Conservation (phyloP, 2,113 vertebrate genomes). For the Grus americana region DNA sequence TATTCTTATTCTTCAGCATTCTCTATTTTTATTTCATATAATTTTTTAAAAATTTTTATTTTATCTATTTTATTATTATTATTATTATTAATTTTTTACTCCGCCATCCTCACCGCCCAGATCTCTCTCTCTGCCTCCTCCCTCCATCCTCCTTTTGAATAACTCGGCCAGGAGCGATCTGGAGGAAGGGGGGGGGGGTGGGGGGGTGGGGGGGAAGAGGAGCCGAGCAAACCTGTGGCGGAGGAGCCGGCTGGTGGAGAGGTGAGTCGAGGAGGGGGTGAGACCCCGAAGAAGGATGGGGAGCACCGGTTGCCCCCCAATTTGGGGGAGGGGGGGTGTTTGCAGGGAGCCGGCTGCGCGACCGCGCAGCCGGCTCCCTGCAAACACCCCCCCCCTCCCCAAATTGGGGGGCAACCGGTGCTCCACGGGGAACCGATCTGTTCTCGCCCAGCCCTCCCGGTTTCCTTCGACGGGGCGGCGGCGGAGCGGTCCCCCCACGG, state of each 20-base stretch:
- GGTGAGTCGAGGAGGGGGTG: neutral
- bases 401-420: neutral
- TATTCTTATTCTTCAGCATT: neutral
- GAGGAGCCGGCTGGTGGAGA: conserved; percentile 27
- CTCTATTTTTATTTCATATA: neutral
- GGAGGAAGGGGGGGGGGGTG: neutral
- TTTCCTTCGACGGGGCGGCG: neutral
- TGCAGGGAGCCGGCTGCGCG: too few relatives aligned
- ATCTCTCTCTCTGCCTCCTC: neutral
- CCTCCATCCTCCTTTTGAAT: neutral
- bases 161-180: neutral
- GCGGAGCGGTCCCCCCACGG: neutral
- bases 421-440: neutral
- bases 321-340: neutral
- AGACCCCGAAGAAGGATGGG: neutral
- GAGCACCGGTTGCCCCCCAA: neutral
- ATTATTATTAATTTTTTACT: neutral
- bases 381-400: neutral
- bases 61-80: neutral
- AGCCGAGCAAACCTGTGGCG: conserved; percentile 30
- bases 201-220: neutral
- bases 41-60: neutral
- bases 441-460: neutral
- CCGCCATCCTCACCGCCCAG: conserved; percentile 34
- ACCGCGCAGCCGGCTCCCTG: too few relatives aligned